A percentile compares a stretch with the other conserved stretches of the same genome.
Evolutionary conservation across 2,113 vertebrate species (phyloP).

Genomic region (Anolis sagrei): DNA sequence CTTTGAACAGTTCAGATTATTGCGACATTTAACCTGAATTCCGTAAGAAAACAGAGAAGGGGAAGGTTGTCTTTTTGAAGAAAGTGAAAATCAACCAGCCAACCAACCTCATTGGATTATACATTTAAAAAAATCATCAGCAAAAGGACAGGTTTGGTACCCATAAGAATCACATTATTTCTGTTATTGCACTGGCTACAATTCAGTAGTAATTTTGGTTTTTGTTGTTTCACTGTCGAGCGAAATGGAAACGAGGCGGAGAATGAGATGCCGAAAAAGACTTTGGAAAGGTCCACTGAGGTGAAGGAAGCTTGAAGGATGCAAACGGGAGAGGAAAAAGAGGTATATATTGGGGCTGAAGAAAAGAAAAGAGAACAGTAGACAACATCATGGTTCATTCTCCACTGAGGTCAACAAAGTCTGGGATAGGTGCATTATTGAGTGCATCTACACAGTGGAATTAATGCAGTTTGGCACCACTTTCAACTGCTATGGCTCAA

Average conservation of each 20-base stretch:
- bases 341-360: too few relatives aligned
- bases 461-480: too few relatives aligned
- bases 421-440: slow-evolving; percentile 42
- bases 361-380: slow-evolving; percentile 19
- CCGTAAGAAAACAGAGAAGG: slow-evolving; percentile 28
- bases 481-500: background rate
- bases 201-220: slow-evolving; percentile 82
- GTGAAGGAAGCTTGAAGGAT: slow-evolving; percentile 37
- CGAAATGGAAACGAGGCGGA: slow-evolving; percentile 71
- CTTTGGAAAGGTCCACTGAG: slow-evolving; percentile 55
- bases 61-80: too few relatives aligned
- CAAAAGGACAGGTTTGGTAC: slow-evolving; percentile 38
- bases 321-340: background rate
- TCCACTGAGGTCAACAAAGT: slow-evolving; percentile 71
- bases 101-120: too few relatives aligned
- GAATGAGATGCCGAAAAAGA: slow-evolving; percentile 40
- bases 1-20: slow-evolving; percentile 67
- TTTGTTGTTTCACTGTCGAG: slow-evolving; percentile 67
- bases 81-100: too few relatives aligned
- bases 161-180: slow-evolving; percentile 47
- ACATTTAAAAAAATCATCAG: too few relatives aligned
- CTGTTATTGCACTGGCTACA: slow-evolving; percentile 88
- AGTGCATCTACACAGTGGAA: too few relatives aligned
- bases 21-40: slow-evolving; percentile 76
- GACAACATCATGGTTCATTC: background rate